These are phyloP conservation scores for Vulpes vulpes DNA, from an alignment of 2,113 vertebrate genomes.

Conservation along the genomic window DNA sequence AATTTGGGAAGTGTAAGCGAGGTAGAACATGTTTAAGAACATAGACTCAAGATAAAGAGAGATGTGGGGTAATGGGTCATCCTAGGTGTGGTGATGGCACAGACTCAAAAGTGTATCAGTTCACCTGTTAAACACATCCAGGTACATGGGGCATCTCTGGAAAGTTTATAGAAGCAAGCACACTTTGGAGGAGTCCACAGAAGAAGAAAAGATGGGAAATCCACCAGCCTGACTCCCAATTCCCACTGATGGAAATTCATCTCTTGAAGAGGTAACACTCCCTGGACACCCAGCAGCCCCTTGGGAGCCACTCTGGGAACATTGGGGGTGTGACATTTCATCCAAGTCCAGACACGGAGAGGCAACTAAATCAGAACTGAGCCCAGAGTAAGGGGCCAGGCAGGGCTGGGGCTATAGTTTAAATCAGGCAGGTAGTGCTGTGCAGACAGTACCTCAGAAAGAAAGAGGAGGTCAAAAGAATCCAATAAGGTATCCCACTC, in stretches of 20 bases:
- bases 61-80: not conserved
- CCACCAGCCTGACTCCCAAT: not conserved
- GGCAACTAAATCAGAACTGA: not conserved
- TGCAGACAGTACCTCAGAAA: not conserved
- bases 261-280: not conserved
- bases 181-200: fast-evolving
- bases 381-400: not conserved
- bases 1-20: not conserved
- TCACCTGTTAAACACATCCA: not conserved
- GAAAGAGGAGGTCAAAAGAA: fast-evolving
- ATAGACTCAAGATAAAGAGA: not conserved
- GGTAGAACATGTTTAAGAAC: not conserved
- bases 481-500: not conserved
- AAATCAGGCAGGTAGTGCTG: not conserved
- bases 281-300: not conserved
- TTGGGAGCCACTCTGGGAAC: not conserved
- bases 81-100: fast-evolving
- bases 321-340: not conserved
- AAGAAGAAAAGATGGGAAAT: not conserved
- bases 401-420: fast-evolving
- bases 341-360: not conserved
- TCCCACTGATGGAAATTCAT: not conserved
- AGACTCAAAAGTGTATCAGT: not conserved
- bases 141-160: not conserved
- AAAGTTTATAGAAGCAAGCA: not conserved